Percentiles rank a stretch among this genome's conserved stretches.
phyloP scores from a whole-genome alignment of 2,113 vertebrate genomes.

The Hyperoodon ampullatus region DNA sequence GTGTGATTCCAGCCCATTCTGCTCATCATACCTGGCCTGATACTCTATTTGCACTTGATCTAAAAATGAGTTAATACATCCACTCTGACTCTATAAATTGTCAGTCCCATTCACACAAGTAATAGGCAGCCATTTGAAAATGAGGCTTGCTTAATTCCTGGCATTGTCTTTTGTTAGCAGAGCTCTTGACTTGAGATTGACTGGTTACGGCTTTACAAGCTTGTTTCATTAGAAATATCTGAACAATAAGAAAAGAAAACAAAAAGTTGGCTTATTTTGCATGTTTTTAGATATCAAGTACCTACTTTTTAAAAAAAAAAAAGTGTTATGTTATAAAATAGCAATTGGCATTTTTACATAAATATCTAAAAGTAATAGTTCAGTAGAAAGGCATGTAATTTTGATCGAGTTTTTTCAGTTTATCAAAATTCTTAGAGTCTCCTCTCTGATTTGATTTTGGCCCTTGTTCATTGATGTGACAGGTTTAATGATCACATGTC shows the following conservation, averaged over 20 bases:
- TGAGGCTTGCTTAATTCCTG: background rate
- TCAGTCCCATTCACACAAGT: background rate
- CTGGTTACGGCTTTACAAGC: background rate
- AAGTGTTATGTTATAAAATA: background rate
- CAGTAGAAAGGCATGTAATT: background rate
- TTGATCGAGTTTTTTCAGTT: background rate
- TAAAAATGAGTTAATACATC: background rate
- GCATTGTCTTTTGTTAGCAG: background rate
- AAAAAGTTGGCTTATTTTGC: background rate
- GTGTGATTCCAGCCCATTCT: background rate
- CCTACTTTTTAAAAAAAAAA: background rate
- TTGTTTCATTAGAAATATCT: background rate
- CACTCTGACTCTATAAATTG: background rate
- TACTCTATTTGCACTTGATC: background rate
- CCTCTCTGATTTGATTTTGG: constrained; percentile 21
- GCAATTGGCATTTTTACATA: background rate
- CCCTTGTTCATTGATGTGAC: background rate
- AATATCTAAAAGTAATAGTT: background rate
- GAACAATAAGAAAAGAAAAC: background rate
- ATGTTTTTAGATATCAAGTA: background rate
- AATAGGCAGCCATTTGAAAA: background rate
- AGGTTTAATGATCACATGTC: constrained; percentile 60
- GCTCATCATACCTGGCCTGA: background rate
- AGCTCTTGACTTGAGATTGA: background rate
- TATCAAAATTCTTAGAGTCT: background rate